Evolutionary conservation across 2,797 vertebrate genomes (phyloP).

Genomic region (Telmatherina bonti): DNA sequence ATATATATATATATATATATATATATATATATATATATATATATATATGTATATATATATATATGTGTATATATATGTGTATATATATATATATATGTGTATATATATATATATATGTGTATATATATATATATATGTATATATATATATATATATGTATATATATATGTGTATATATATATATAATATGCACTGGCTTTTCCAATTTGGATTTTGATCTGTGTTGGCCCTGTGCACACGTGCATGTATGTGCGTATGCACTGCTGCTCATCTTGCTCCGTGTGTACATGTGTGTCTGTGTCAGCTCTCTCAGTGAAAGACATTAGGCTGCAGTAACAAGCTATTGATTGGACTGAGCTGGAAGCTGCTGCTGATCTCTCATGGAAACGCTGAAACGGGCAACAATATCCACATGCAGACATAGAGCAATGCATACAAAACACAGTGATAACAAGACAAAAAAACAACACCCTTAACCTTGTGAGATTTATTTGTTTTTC

Average conservation of each 20-base stretch:
- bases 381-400: conserved; percentile 58
- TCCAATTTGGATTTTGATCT: conserved; percentile 2
- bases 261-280: conserved; percentile 2
- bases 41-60: too few relatives aligned
- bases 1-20: too few relatives aligned
- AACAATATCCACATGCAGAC: conserved; percentile 33
- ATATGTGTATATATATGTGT: too few relatives aligned
- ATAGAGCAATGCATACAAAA: conserved; percentile 40
- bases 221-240: background rate
- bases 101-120: too few relatives aligned
- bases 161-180: too few relatives aligned
- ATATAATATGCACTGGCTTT: background rate
- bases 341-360: conserved; percentile 70
- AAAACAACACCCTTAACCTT: conserved; percentile 30
- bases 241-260: background rate
- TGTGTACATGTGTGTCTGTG: conserved; percentile 38
- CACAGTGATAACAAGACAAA: conserved; percentile 28
- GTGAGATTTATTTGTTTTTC: background rate
- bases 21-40: too few relatives aligned
- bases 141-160: too few relatives aligned
- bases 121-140: too few relatives aligned
- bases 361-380: conserved; percentile 65
- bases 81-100: too few relatives aligned
- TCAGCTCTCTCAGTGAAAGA: conserved; percentile 53
- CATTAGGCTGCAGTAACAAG: conserved; percentile 74